phyloP scores from a whole-genome alignment of 2,113 vertebrate genomes.

The Eulemur rufifrons region DNA sequence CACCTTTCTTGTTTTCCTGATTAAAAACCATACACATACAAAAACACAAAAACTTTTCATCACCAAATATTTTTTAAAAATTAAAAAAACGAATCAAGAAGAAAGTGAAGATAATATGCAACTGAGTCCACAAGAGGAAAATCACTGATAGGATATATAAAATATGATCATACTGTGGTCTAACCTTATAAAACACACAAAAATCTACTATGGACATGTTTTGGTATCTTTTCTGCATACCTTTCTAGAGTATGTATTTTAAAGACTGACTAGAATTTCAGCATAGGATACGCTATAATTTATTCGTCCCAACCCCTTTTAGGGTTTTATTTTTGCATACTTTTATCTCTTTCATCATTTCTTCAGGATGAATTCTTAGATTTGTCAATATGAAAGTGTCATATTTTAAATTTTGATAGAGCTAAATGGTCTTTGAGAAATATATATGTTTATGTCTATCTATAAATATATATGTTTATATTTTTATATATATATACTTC shows the following conservation, averaged over 20 bases:
- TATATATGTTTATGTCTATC: neutral
- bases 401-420: neutral
- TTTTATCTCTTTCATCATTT: neutral
- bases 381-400: neutral
- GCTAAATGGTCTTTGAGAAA: neutral
- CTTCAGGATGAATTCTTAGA: neutral
- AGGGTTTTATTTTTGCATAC: neutral
- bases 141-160: neutral
- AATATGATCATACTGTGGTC: neutral
- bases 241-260: constrained; percentile 2
- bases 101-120: neutral
- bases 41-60: neutral
- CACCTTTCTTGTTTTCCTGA: neutral
- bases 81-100: neutral
- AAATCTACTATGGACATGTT: neutral
- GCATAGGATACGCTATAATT: neutral
- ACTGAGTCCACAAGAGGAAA: neutral
- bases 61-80: neutral
- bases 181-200: neutral
- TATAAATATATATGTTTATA: neutral
- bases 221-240: neutral
- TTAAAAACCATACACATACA: neutral
- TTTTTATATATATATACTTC: neutral
- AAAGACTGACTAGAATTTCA: neutral
- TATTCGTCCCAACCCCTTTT: neutral